Evolutionary conservation across 2,113 vertebrate genomes (phyloP).

Genomic region (Coryphaenoides rupestris): DNA sequence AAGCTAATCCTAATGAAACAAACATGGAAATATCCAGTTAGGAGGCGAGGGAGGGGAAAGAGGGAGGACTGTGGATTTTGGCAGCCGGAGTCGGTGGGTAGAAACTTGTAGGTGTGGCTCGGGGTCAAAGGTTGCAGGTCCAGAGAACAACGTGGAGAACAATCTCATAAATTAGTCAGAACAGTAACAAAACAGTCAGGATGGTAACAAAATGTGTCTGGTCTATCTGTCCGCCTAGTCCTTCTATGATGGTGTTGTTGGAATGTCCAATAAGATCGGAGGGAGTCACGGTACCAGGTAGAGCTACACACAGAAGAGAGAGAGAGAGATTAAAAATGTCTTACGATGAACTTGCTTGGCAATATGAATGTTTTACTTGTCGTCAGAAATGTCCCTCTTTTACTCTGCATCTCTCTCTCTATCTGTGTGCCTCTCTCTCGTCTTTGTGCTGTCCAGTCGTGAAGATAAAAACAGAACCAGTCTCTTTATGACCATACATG

Average conservation of each 20-base stretch:
- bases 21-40: conserved; percentile 31
- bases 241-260: too few relatives aligned
- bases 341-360: too few relatives aligned
- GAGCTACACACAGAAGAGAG: too few relatives aligned
- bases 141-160: conserved; percentile 10
- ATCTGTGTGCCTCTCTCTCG: too few relatives aligned
- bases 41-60: conserved; percentile 19
- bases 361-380: too few relatives aligned
- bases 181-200: neutral
- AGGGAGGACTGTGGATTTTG: conserved; percentile 46
- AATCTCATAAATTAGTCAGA: neutral
- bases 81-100: neutral
- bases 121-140: conserved; percentile 33
- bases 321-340: too few relatives aligned
- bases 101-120: conserved; percentile 9
- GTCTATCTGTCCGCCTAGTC: too few relatives aligned
- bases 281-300: too few relatives aligned
- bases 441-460: conserved; percentile 5
- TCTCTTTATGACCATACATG: conserved; percentile 81
- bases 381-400: too few relatives aligned
- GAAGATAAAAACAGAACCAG: conserved; percentile 41
- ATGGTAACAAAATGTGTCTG: neutral
- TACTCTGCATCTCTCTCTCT: neutral
- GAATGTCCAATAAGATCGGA: too few relatives aligned
- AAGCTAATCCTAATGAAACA: conserved; percentile 13